Conservation (phyloP, 1,140 invertebrate species). For the Caerostris darwini region DNA sequence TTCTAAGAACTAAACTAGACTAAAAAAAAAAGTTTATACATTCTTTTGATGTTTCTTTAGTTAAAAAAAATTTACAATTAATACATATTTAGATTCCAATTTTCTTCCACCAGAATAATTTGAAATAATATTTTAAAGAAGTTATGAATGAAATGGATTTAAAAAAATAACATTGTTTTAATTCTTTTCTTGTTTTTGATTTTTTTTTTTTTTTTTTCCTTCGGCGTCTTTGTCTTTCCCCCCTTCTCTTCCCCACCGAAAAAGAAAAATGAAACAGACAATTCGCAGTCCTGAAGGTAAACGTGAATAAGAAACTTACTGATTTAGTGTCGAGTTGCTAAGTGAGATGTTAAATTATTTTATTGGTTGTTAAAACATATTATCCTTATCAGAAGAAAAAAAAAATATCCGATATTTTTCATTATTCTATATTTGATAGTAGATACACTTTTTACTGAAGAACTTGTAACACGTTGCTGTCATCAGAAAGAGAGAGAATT, state of each 20-base stretch:
- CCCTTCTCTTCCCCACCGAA: slow-evolving; percentile 9
- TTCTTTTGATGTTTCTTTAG: too few relatives aligned
- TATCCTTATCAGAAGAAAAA: slow-evolving; percentile 69
- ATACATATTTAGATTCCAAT: too few relatives aligned
- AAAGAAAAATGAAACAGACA: slow-evolving; percentile 10
- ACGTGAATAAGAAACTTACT: slow-evolving; percentile 54
- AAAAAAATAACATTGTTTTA: too few relatives aligned
- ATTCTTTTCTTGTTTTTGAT: background rate
- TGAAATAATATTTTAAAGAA: background rate
- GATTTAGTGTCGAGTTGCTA: slow-evolving; percentile 59
- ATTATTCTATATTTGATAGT: slow-evolving; percentile 78
- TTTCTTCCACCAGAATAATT: background rate
- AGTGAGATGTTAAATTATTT: slow-evolving; percentile 75
- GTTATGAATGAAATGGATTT: background rate
- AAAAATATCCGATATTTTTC: slow-evolving; percentile 76
- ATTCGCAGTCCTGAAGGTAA: slow-evolving; percentile 32
- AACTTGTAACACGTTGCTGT: slow-evolving; percentile 75
- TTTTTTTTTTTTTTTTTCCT: too few relatives aligned
- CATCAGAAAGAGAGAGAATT: slow-evolving; percentile 69
- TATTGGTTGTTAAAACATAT: slow-evolving; percentile 74
- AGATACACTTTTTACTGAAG: slow-evolving; percentile 77
- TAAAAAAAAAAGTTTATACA: too few relatives aligned
- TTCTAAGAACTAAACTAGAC: too few relatives aligned
- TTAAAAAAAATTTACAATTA: too few relatives aligned
- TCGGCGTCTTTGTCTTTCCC: background rate